Conservation (phyloP, 2,888 invertebrate genomes). For the Hermodice carunculata region DNA sequence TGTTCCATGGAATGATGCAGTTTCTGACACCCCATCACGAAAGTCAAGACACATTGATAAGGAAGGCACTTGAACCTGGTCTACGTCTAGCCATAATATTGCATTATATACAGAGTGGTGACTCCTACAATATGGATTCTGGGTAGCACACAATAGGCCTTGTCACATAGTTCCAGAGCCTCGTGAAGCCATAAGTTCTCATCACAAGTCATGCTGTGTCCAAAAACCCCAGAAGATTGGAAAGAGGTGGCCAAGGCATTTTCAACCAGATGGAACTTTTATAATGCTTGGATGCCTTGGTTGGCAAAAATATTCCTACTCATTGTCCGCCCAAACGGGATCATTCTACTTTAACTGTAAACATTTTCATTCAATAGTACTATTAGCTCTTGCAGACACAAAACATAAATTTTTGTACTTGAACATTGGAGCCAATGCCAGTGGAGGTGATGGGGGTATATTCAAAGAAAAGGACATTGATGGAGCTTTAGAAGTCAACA, state of each 20-base stretch:
- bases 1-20: background rate
- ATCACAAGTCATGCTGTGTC: background rate
- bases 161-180: background rate
- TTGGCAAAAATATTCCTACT: background rate
- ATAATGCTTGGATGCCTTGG: background rate
- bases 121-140: background rate
- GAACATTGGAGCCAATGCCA: slow-evolving; percentile 3
- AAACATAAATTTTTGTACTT: slow-evolving; percentile 6
- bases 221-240: background rate
- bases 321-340: background rate
- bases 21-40: background rate
- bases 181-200: background rate
- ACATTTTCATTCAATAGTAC: slow-evolving; percentile 10
- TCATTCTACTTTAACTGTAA: slow-evolving; percentile 15
- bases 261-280: background rate
- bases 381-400: slow-evolving; percentile 2
- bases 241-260: background rate
- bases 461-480: background rate
- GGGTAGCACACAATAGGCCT: background rate
- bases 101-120: background rate
- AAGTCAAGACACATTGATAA: background rate
- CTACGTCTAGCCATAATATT: background rate
- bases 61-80: background rate
- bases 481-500: slow-evolving; percentile 5
- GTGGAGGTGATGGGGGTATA: slow-evolving; percentile 1